Evolutionary conservation across 2,888 invertebrate species (phyloP), one percentile per base, ranked within the genome.

Genomic region (Sepiola atlantica): DNA sequence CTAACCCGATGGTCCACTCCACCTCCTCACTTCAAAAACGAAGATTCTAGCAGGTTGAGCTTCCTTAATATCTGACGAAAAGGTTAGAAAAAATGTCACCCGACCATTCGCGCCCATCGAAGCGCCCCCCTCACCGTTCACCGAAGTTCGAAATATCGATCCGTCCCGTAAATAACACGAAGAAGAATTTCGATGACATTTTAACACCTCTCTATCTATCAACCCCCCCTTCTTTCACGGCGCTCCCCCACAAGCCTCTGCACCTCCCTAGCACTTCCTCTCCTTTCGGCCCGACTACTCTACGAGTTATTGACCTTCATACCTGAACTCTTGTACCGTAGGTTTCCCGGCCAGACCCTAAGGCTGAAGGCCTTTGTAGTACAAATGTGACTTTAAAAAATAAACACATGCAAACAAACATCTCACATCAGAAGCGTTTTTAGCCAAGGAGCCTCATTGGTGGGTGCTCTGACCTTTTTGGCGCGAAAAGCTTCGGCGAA

Each of bases 401-500:
- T 45, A 45, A 45, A 45, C 45, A 45, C 2, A 45, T 45, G 45
- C 45, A 45, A 45, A 45, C 45, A 45, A 45, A 32, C n/a, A 32
- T 16, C 77, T 77, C 32, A 77, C 77, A 77, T 77, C 77, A 77
- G 77, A 77, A 77, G 77, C 77, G 77, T 77, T 77, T 77, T 77
- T 32, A 77, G 77, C 77, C n/a, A 77, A 77, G 16, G 77, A 77
- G 77, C 77, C 77, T 77, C 77, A 32, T 77, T 77, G 77, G 77
- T 77, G 77, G n/a, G 77, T 77, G 77, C 77, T n/a, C n/a, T 77
- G 77, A 77, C 77, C 77, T 77, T 77, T 61, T 16, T 77, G 77
- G 77, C 77, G 77, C 77, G 77, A 77, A 32, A 77, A 61, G 32
- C 14, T 14, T n/a, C 14, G 14, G 77, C 77, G 18, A 77, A 77